These are phyloP conservation scores for Pseudorectes ferrugineus DNA, from an alignment of 2,113 vertebrate genomes.

Conservation along the genomic window DNA sequence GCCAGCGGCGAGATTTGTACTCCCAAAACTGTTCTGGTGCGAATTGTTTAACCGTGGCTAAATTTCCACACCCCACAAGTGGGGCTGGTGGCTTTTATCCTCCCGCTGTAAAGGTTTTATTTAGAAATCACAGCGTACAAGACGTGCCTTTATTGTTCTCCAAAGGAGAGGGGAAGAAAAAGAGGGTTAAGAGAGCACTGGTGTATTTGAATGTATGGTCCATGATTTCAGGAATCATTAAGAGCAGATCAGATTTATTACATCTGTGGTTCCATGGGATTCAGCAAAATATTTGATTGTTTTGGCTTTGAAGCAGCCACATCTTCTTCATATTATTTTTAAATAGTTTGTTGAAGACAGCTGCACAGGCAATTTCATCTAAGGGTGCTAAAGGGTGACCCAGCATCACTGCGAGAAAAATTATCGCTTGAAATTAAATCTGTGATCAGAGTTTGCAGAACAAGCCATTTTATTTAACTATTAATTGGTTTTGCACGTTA, in stretches of 20 bases:
- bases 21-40: background rate
- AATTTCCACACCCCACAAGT: background rate
- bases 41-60: background rate
- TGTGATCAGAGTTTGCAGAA: background rate
- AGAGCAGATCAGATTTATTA: background rate
- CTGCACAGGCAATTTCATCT: background rate
- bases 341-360: background rate
- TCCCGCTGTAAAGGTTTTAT: background rate
- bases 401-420: background rate
- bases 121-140: background rate
- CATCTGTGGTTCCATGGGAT: background rate
- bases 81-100: background rate
- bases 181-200: background rate
- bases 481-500: background rate
- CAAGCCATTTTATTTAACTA: background rate
- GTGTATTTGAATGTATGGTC: background rate
- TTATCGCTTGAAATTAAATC: background rate
- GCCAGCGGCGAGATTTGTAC: background rate
- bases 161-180: background rate
- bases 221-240: background rate
- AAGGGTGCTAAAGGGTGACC: background rate
- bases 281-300: background rate
- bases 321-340: background rate
- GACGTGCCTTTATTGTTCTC: background rate
- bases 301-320: background rate